These are phyloP conservation scores for Phortica variegata DNA, from an alignment of 1,140 invertebrate species.

Conservation along the genomic window DNA sequence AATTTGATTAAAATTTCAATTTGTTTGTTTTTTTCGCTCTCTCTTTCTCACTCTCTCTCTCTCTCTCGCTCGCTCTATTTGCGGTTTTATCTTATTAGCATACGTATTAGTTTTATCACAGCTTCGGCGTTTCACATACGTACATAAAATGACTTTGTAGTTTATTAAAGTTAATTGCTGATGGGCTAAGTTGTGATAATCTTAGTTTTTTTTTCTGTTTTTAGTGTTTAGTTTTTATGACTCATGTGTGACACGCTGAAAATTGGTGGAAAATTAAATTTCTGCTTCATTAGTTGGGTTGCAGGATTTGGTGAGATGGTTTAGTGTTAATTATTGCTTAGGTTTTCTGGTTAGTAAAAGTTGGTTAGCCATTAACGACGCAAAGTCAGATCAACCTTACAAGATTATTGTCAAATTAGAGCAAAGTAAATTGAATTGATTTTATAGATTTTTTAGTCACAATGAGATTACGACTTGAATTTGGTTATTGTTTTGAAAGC, in stretches of 20 bases:
- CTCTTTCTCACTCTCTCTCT: too few relatives aligned
- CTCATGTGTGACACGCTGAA: constrained; percentile 1
- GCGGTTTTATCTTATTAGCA: constrained; percentile 18
- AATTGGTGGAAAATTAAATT: constrained; percentile 14
- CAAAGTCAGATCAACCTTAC: too few relatives aligned
- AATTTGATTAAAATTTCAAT: constrained; percentile 49
- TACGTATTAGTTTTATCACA: constrained; percentile 32
- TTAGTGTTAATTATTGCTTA: too few relatives aligned
- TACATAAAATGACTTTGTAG: constrained; percentile 37
- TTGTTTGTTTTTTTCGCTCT: too few relatives aligned
- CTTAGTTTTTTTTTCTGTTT: constrained; percentile 12
- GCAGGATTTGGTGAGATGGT: constrained; percentile 39
- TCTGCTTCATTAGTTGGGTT: constrained; percentile 46
- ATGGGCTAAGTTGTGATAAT: constrained; percentile 19
- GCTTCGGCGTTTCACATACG: neutral
- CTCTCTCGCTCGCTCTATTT: too few relatives aligned
- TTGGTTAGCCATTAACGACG: too few relatives aligned
- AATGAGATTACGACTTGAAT: too few relatives aligned
- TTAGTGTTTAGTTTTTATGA: constrained; percentile 1
- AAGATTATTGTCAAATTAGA: too few relatives aligned
- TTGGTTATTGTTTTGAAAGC: too few relatives aligned
- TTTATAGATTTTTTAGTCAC: too few relatives aligned
- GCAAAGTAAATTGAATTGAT: too few relatives aligned
- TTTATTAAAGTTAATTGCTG: constrained; percentile 48
- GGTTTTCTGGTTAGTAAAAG: too few relatives aligned